Conservation (phyloP, 2,888 invertebrate genomes). For the Myopa testacea region DNA sequence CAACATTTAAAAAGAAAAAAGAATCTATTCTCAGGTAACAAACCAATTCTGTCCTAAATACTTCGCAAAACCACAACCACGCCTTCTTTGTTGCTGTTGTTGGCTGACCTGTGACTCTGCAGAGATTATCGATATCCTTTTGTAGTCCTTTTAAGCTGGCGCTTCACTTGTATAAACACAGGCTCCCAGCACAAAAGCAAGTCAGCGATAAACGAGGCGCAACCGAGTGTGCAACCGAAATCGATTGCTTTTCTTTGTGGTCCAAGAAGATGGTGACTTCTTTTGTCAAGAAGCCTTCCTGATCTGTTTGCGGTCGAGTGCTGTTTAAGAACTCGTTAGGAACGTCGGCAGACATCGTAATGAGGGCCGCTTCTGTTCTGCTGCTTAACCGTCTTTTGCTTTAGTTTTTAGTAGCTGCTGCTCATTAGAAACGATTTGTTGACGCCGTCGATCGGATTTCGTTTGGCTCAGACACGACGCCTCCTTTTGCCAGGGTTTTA, state of each 20-base stretch:
- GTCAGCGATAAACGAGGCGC: slow-evolving; percentile 23
- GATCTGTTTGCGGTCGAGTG: slow-evolving; percentile 30
- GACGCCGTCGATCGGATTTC: slow-evolving; percentile 24
- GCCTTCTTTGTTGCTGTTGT: neutral
- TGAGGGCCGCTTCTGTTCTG: slow-evolving; percentile 6
- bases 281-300: slow-evolving; percentile 1
- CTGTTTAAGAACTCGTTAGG: slow-evolving; percentile 17
- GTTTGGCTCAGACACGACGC: slow-evolving; percentile 30
- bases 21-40: too few species aligned
- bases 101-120: neutral
- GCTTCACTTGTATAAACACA: neutral
- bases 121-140: neutral
- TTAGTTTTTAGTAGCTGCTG: slow-evolving; percentile 10
- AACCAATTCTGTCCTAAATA: neutral
- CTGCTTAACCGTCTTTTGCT: neutral
- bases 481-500: slow-evolving; percentile 9
- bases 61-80: too few species aligned
- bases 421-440: slow-evolving; percentile 41
- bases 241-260: neutral
- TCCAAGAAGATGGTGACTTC: too few species aligned
- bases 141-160: slow-evolving; percentile 25
- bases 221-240: neutral
- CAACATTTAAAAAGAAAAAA: too few species aligned
- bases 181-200: slow-evolving; percentile 35
- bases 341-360: slow-evolving; percentile 41